These are phyloP conservation scores for Clunio marinus DNA, from an alignment of 2,888 invertebrate genomes.

Conservation along the genomic window DNA sequence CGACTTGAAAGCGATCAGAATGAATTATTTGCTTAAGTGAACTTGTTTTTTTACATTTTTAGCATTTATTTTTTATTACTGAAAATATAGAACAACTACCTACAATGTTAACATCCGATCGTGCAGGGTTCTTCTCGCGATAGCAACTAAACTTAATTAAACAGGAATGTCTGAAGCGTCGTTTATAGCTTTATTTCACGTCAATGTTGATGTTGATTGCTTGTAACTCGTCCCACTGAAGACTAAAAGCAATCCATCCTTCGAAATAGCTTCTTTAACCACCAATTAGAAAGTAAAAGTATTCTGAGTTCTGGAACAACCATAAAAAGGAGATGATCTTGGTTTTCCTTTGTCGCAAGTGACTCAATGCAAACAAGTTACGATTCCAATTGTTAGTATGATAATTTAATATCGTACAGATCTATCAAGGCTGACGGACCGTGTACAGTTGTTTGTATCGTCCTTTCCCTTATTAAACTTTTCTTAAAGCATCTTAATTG, in stretches of 20 bases:
- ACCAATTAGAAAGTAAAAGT: background rate
- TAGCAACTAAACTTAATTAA: no score
- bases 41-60: no score
- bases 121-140: no score
- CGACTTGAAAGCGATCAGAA: no score
- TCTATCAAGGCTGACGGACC: background rate
- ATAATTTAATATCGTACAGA: background rate
- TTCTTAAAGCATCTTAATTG: background rate
- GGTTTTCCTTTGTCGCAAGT: background rate
- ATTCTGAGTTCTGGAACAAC: background rate
- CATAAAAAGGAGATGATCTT: background rate
- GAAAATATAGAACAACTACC: no score
- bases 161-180: no score
- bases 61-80: no score
- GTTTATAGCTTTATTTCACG: conserved; percentile 12
- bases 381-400: background rate
- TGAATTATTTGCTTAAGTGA: no score
- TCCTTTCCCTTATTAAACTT: background rate
- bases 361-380: background rate
- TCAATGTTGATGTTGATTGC: no score
- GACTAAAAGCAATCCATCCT: background rate
- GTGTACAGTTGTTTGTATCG: background rate
- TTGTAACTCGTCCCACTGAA: background rate
- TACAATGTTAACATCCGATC: no score
- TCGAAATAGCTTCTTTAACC: background rate